Evolutionary conservation across 2,888 invertebrate genomes (phyloP).

Genomic region (Tuberolachnus salignus): DNA sequence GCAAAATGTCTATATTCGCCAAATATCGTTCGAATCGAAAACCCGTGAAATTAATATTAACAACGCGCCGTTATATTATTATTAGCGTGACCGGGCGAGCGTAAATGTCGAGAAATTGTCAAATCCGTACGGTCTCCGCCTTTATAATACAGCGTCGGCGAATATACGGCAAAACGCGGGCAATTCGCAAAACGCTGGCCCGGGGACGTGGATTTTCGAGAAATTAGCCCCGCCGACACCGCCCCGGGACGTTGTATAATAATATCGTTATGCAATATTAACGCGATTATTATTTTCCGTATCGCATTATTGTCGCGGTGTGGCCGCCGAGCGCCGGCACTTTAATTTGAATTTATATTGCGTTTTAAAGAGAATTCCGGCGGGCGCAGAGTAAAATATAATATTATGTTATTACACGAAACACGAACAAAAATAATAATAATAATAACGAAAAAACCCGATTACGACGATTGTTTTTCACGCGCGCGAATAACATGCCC

Average conservation of each 20-base stretch:
- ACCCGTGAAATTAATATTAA: conserved; percentile 15
- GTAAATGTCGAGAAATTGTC: too few species aligned
- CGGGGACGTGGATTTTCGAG: conserved; percentile 5
- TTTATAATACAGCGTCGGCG: too few species aligned
- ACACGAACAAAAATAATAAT: neutral
- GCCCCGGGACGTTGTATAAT: neutral
- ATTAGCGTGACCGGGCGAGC: too few species aligned
- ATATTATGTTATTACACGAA: too few species aligned
- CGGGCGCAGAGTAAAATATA: too few species aligned
- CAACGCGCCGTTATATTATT: neutral
- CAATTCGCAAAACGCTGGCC: conserved; percentile 12
- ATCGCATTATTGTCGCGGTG: neutral
- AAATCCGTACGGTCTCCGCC: too few species aligned
- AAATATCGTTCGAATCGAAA: too few species aligned
- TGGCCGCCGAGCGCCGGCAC: neutral
- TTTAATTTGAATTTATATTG: conserved; percentile 46
- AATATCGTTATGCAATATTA: neutral
- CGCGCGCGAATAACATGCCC: too few species aligned
- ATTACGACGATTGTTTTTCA: too few species aligned
- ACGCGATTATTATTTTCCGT: conserved; percentile 30
- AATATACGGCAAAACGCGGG: neutral
- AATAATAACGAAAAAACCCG: neutral
- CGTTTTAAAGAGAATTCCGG: conserved; percentile 17
- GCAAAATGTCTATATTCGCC: too few species aligned
- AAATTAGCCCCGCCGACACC: neutral